Percentiles rank a stretch among this genome's conserved stretches.
Conservation (phyloP, 2,797 vertebrate species). For the Leucoraja ocellata region DNA sequence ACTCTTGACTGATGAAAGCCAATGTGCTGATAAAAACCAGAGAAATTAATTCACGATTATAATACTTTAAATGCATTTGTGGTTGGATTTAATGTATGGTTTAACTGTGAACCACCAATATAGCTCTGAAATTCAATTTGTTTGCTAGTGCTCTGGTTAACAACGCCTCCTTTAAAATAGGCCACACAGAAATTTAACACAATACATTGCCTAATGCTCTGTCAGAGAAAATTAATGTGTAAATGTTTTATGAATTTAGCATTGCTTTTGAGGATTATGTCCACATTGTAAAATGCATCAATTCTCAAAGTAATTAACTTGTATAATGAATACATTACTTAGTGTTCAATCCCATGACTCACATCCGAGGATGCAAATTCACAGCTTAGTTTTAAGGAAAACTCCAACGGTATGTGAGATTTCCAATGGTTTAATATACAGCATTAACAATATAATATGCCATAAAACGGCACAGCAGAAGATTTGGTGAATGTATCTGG, state of each 20-base stretch:
- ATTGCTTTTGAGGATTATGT: neutral
- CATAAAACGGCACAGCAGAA: neutral
- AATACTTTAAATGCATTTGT: neutral
- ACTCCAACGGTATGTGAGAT: neutral
- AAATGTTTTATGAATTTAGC: neutral
- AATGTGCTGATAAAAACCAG: neutral
- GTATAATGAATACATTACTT: constrained; percentile 7
- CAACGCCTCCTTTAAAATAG: neutral
- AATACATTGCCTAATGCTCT: neutral
- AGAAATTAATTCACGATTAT: neutral
- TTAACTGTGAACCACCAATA: neutral
- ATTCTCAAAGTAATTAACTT: neutral
- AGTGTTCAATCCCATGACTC: neutral
- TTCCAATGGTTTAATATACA: neutral
- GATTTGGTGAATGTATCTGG: neutral
- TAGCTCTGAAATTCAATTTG: neutral
- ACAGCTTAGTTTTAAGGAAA: neutral
- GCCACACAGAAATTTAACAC: neutral
- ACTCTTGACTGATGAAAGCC: too few species aligned
- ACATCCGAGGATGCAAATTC: neutral
- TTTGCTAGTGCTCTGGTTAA: neutral
- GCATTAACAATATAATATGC: neutral
- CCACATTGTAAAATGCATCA: neutral
- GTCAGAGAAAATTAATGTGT: constrained; percentile 2
- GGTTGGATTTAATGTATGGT: neutral